These are phyloP conservation scores for Sprattus sprattus DNA, from an alignment of 2,113 vertebrate species.

Conservation along the genomic window DNA sequence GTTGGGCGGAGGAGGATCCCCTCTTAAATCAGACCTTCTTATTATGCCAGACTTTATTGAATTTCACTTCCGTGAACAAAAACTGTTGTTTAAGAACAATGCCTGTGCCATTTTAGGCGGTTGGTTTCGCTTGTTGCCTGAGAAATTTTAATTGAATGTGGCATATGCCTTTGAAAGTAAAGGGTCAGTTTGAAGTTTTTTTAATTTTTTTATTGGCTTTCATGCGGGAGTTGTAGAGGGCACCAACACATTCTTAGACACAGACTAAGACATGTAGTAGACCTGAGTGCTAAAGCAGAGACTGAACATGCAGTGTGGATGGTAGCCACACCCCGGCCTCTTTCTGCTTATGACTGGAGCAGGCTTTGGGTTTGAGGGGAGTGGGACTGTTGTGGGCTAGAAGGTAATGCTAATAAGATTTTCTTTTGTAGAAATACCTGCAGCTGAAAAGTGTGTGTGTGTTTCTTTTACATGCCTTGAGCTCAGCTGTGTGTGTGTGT, in stretches of 20 bases:
- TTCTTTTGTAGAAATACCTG: not conserved
- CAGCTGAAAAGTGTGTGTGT: not conserved
- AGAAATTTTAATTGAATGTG: not conserved
- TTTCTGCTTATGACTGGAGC: not conserved
- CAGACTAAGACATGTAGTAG: not conserved
- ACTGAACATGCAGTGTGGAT: not conserved
- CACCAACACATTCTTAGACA: not conserved
- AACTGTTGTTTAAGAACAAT: not conserved
- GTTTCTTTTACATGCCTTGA: not conserved
- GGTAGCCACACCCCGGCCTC: not conserved
- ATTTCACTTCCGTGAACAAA: not conserved
- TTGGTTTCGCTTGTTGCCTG: not conserved
- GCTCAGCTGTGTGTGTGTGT: constrained; percentile 15
- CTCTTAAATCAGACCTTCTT: not conserved
- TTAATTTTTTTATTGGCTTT: not conserved
- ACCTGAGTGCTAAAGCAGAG: not conserved
- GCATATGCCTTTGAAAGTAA: not conserved
- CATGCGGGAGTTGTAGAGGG: not conserved
- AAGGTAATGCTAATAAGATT: not conserved
- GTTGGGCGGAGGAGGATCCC: not conserved
- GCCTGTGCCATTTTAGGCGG: not conserved
- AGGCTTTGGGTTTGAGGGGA: not conserved
- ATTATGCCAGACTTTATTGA: not conserved
- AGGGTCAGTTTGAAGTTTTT: not conserved
- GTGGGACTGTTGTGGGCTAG: not conserved